Base-by-base conservation (phyloP, 2,888 invertebrate genomes). In the Odontomyia ornata region DNA sequence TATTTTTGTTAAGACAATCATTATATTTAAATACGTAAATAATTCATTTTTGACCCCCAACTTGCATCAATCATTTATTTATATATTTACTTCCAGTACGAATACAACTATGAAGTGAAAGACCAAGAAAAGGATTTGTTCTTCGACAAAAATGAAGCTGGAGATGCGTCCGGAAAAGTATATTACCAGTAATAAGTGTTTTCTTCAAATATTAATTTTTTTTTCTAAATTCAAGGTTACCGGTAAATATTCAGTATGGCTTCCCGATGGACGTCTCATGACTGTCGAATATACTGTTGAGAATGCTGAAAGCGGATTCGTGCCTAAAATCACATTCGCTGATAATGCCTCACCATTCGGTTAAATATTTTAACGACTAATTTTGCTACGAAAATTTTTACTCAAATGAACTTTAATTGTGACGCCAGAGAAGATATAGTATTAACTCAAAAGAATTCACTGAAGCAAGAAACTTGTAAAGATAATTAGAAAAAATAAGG, bases 21-120 rank as follows among this genome's bases (percentile, higher is more conserved):
- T n/a, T n/a, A n/a, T n/a, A n/a, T n/a, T n/a, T n/a, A n/a, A n/a
- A n/a, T n/a, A n/a, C n/a, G n/a, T n/a, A n/a, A n/a, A n/a, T n/a
- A n/a, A n/a, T n/a, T n/a, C n/a, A n/a, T n/a, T n/a, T n/a, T n/a
- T n/a, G n/a, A n/a, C n/a, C n/a, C n/a, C n/a, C n/a, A n/a, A n/a
- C n/a, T n/a, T n/a, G n/a, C n/a, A n/a, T n/a, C n/a, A n/a, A n/a
- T n/a, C n/a, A n/a, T n/a, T n/a, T n/a, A n/a, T n/a, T n/a, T n/a
- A n/a, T n/a, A n/a, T n/a, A n/a, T n/a, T n/a, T n/a, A n/a, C n/a
- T 82, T 86, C 78, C 88, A 93, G 93, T 93, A 92, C 82, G 90
- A 92, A 84, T 93, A 91, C 86, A 89, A 92, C 85, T 93, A 92
- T 85, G 91, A 92, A 85, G 93, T 93, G 28, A 91, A 92, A 83